Evolutionary conservation across 1,140 invertebrate species (phyloP).

Genomic region (Calephelis virginiensis): DNA sequence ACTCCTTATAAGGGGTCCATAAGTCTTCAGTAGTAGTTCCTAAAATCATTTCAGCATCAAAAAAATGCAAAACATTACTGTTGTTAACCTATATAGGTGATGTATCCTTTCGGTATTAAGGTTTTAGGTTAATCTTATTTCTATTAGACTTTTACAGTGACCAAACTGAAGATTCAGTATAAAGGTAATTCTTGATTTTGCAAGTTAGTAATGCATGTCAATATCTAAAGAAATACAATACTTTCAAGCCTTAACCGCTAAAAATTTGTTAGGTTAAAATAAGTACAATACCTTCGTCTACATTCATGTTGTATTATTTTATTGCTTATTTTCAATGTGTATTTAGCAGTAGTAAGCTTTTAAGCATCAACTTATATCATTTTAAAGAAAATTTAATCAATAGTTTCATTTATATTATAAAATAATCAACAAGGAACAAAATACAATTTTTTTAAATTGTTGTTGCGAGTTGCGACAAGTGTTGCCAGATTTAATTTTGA

Average conservation of each 20-base stretch:
- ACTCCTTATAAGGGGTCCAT: slow-evolving; percentile 93
- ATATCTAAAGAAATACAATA: background rate
- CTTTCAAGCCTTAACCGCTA: slow-evolving; percentile 23
- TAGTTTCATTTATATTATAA: background rate
- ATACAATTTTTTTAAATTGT: no score
- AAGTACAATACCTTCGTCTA: slow-evolving; percentile 46
- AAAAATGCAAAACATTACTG: no score
- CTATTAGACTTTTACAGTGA: no score
- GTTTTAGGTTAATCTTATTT: no score
- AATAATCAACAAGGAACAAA: background rate
- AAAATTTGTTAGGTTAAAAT: slow-evolving; percentile 32
- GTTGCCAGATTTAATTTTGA: no score
- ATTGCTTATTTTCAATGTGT: background rate
- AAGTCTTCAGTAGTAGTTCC: slow-evolving; percentile 84
- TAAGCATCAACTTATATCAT: background rate
- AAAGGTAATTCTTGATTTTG: no score
- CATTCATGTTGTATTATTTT: slow-evolving; percentile 38
- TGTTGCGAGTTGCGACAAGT: no score
- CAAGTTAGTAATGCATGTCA: no score
- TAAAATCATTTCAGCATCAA: slow-evolving; percentile 21
- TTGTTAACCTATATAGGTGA: background rate
- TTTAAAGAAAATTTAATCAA: background rate
- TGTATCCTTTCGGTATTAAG: no score
- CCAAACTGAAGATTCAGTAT: no score
- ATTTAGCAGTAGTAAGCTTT: background rate